These are phyloP conservation scores for Dolichoris vasculosae DNA, from an alignment of 1,140 invertebrate species.

Conservation along the genomic window DNA sequence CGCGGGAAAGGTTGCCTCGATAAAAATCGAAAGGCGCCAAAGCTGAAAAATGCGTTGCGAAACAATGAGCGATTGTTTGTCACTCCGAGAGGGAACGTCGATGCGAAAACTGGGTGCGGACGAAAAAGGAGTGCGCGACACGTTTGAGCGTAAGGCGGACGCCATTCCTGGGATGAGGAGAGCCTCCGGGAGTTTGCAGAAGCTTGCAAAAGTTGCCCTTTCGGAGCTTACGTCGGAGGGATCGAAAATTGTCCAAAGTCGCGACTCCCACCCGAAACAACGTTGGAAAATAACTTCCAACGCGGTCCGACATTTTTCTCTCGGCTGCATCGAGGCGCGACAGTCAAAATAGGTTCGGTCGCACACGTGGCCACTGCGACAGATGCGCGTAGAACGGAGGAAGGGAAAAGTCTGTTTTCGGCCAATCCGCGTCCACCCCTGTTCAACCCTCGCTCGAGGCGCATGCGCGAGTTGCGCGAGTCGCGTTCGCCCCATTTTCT, in stretches of 20 bases:
- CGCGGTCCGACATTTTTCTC: neutral
- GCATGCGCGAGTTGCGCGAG: conserved; percentile 3
- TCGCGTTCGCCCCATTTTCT: neutral
- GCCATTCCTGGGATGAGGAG: too few relatives aligned
- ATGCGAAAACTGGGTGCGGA: neutral
- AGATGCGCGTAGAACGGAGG: neutral
- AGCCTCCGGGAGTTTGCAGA: too few relatives aligned
- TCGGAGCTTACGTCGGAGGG: too few relatives aligned
- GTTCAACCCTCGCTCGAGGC: neutral
- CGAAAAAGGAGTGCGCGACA: conserved; percentile 2
- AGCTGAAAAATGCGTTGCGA: conserved; percentile 8
- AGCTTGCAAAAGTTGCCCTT: too few relatives aligned
- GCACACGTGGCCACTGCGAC: neutral
- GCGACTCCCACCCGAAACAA: too few relatives aligned
- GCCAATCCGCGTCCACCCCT: neutral
- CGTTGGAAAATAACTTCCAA: too few relatives aligned
- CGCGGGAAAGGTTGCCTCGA: neutral
- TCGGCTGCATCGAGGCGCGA: neutral
- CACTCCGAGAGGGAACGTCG: neutral
- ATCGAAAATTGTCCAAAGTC: too few relatives aligned
- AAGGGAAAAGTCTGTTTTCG: too few relatives aligned
- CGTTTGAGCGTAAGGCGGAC: neutral
- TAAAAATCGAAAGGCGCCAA: neutral
- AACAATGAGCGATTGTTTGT: conserved; percentile 33
- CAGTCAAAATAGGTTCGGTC: neutral